These are phyloP conservation scores for Ptilodon capucinus DNA, from an alignment of 2,888 invertebrate genomes.

Conservation along the genomic window DNA sequence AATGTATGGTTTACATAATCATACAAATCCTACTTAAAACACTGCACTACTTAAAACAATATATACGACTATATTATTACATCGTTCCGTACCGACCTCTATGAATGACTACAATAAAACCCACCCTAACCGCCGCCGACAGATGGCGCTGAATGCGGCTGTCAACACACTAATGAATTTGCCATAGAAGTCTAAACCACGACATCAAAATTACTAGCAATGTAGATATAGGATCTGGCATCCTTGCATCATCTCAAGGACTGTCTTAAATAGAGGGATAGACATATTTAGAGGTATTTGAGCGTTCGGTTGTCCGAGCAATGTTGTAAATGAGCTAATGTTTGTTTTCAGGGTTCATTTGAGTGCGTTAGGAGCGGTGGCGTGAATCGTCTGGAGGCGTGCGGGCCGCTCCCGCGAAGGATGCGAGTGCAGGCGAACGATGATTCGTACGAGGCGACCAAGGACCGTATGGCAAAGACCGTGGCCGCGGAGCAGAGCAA, in stretches of 20 bases:
- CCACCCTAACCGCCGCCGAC: too few species aligned
- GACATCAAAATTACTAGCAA: too few species aligned
- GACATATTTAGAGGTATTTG: too few species aligned
- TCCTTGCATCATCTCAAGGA: too few species aligned
- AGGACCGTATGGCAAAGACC: conserved; percentile 94
- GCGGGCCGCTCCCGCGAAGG: conserved; percentile 93
- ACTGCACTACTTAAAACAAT: neutral
- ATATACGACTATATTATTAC: neutral
- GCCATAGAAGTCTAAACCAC: too few species aligned
- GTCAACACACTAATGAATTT: too few species aligned
- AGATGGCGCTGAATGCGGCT: too few species aligned
- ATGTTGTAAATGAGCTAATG: neutral
- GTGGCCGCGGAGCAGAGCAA: conserved; percentile 97
- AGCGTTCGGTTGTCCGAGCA: too few species aligned
- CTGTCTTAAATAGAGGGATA: too few species aligned
- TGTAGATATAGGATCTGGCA: too few species aligned
- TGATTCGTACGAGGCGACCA: conserved; percentile 96
- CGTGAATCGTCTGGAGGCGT: conserved; percentile 87
- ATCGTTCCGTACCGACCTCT: neutral
- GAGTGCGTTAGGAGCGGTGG: conserved; percentile 89
- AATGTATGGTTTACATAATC: too few species aligned
- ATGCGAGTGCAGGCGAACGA: conserved; percentile 97
- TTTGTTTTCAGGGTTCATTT: conserved; percentile 90
- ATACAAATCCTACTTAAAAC: neutral
- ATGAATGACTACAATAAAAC: neutral